Evolutionary conservation across 2,113 vertebrate genomes (phyloP).

Genomic region (Arvicanthis niloticus): DNA sequence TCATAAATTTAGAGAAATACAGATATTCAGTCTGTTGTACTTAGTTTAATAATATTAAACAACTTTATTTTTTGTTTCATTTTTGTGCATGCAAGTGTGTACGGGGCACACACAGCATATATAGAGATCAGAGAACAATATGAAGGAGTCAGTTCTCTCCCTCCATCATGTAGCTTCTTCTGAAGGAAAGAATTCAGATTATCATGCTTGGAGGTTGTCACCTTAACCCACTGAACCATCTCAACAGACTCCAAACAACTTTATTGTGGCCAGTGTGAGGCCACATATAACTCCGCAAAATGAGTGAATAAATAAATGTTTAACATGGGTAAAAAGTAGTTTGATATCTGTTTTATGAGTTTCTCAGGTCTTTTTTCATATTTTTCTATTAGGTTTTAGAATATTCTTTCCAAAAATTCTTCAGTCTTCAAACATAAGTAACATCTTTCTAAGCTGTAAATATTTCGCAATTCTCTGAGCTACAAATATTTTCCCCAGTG

Average conservation of each 20-base stretch:
- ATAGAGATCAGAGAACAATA: not conserved
- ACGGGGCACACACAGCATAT: not conserved
- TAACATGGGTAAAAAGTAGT: not conserved
- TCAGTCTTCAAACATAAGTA: not conserved
- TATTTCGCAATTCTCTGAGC: not conserved
- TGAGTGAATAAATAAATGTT: not conserved
- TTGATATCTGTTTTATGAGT: not conserved
- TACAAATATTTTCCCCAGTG: not conserved
- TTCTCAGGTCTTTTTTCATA: not conserved
- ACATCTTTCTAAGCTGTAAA: not conserved
- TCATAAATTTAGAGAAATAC: not conserved
- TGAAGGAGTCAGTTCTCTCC: not conserved
- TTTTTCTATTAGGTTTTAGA: not conserved
- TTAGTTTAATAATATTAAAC: not conserved
- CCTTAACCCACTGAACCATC: no score
- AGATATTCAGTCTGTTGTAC: not conserved
- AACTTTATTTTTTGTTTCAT: not conserved
- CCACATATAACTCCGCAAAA: not conserved
- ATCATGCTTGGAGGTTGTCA: not conserved
- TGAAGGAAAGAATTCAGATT: not conserved
- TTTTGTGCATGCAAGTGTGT: not conserved
- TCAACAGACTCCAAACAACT: not conserved
- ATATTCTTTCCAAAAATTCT: not conserved
- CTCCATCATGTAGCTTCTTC: not conserved
- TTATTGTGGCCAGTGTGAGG: not conserved